A percentile compares a stretch with the other conserved stretches of the same genome.
Evolutionary conservation across 1,140 invertebrate genomes (phyloP).

Genomic region (Drosophila lowei): DNA sequence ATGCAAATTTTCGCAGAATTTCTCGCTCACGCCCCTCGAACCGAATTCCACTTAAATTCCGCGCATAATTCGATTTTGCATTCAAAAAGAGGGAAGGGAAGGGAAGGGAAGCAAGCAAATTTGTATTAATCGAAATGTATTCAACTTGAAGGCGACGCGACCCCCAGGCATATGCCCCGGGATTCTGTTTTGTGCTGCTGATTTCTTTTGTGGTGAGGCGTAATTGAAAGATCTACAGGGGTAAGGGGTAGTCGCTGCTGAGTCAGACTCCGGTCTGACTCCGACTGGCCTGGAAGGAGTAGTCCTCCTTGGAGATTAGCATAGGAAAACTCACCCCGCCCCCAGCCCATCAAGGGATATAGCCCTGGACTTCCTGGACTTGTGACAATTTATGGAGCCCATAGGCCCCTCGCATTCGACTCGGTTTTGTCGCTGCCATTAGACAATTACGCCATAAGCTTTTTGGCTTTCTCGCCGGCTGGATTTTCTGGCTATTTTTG

Average conservation of each 20-base stretch:
- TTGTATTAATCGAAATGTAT: conserved; percentile 66
- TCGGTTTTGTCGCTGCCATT: conserved; percentile 50
- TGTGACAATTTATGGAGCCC: conserved; percentile 23
- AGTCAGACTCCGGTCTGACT: conserved; percentile 2
- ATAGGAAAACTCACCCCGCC: neutral
- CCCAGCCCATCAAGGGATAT: neutral
- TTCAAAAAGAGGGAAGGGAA: conserved; percentile 42
- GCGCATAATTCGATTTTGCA: conserved; percentile 68
- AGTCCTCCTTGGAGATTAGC: conserved; percentile 4
- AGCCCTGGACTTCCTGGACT: conserved; percentile 8
- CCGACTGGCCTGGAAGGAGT: neutral
- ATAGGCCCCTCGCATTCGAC: conserved; percentile 14
- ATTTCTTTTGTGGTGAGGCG: conserved; percentile 32
- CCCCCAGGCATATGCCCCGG: conserved; percentile 27
- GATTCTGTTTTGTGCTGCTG: conserved; percentile 8
- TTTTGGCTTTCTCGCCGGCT: conserved; percentile 45
- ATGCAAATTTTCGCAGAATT: conserved; percentile 62
- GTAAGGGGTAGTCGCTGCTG: conserved; percentile 7
- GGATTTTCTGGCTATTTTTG: conserved; percentile 40
- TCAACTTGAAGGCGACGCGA: conserved; percentile 31
- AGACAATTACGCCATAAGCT: conserved; percentile 73
- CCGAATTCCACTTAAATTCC: conserved; percentile 65
- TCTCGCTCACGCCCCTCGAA: conserved; percentile 7
- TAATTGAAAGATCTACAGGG: conserved; percentile 43
- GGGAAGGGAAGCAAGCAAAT: conserved; percentile 49